A percentile compares a stretch with the other conserved stretches of the same genome.
Conservation (phyloP, 2,797 vertebrate species). For the Leuciscus waleckii region DNA sequence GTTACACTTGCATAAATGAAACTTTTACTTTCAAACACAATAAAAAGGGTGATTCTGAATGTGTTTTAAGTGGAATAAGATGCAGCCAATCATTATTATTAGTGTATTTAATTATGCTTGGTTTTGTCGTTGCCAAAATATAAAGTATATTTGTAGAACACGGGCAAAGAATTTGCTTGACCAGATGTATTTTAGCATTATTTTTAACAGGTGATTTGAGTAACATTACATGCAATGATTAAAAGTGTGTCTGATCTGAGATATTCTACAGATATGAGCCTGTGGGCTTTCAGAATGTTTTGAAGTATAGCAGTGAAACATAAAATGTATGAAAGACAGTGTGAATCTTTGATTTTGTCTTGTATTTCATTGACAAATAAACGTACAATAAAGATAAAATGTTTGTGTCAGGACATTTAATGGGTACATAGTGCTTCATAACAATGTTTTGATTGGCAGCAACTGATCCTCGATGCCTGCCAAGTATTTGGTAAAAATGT, state of each 20-base stretch:
- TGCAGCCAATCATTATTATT: background rate
- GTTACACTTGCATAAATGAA: background rate
- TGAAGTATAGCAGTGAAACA: background rate
- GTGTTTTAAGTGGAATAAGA: background rate
- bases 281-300: background rate
- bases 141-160: conserved; percentile 11
- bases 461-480: background rate
- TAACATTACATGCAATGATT: background rate
- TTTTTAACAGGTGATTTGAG: background rate
- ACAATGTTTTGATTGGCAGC: background rate
- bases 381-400: conserved; percentile 34
- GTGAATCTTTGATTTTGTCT: conserved; percentile 21
- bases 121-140: conserved; percentile 3
- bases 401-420: conserved; percentile 49
- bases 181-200: background rate
- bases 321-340: conserved; percentile 18
- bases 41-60: background rate
- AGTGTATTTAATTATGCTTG: conserved; percentile 8
- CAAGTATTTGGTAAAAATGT: background rate
- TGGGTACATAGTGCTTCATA: conserved; percentile 21
- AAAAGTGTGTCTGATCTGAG: background rate
- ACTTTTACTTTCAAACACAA: background rate
- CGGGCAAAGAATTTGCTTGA: background rate
- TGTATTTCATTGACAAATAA: conserved; percentile 46
- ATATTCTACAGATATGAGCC: background rate